Base-by-base conservation (phyloP, 2,888 invertebrate genomes). In the Drosophila limbata region DNA sequence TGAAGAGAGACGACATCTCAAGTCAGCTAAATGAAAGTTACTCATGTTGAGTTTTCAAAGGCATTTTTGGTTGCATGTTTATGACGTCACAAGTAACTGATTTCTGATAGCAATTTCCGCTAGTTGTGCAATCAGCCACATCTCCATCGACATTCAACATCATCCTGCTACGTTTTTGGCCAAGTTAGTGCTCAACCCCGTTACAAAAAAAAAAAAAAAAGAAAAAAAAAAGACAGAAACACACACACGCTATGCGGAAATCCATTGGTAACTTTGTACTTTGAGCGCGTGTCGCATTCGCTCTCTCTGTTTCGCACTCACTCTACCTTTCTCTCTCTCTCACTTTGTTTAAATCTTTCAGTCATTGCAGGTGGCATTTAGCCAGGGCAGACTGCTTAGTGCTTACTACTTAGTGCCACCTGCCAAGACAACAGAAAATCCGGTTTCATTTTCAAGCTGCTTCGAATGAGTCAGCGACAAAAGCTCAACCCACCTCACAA, bases 361-460 rank as follows among this genome's bases (percentile, higher is more conserved):
- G 9, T 15, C 17, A 28, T 33, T 50, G 53, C 53, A 53, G 51
- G 31, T 59, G 52, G n/a, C 65, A 37, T 48, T 33, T 48, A 40
- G 42, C 25, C 45, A 51, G 48, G 19, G 19, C 35, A 48, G 53
- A 35, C 44, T 44, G 55, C 42, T 52, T 52, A 35, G 42, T 53
- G 10, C 53, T 45, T 57, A 35, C 57, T 50, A 50, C 57, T 64
- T 57, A 42, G 17, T 45, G 53, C 53, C 47, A 56, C 33, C 56
- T 57, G 68, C 44, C 53, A 59, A 19, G 53, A 55, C 25, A 31
- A 68, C 40, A 19, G 57, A 62, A 68, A 68, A 73, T 68, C 73
- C 69, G 74, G 73, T 73, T 68, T 73, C 44, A 44, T 45, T 73
- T 73, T 68, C 74, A 48, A 42, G 60, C 64, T 37, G 48, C 28